A percentile compares a stretch with the other conserved stretches of the same genome.
These are phyloP conservation scores for Parthenolecanium corni DNA, from an alignment of 2,888 invertebrate species.

Conservation along the genomic window DNA sequence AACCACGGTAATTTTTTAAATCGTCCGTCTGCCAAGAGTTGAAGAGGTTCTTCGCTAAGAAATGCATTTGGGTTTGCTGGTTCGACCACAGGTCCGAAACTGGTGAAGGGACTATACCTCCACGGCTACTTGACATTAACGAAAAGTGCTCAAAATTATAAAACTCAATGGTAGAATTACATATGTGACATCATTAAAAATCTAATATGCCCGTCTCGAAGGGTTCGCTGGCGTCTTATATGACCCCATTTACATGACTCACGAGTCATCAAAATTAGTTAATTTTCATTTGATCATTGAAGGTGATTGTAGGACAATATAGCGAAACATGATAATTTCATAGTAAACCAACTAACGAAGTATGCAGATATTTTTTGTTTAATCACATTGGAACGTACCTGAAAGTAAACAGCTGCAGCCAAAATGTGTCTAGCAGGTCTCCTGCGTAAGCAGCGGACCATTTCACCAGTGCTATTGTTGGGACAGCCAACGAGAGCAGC, in stretches of 20 bases:
- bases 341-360: too few relatives aligned
- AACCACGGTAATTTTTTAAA: slow-evolving; percentile 58
- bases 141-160: too few relatives aligned
- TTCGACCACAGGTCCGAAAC: slow-evolving; percentile 62
- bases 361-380: too few relatives aligned
- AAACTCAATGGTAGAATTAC: too few relatives aligned
- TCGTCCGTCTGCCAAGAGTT: slow-evolving; percentile 48
- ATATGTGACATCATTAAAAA: too few relatives aligned
- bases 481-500: slow-evolving; percentile 56
- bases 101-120: slow-evolving; percentile 56
- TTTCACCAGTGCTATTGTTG: slow-evolving; percentile 41
- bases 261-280: too few relatives aligned
- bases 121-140: slow-evolving; percentile 40
- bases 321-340: too few relatives aligned
- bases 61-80: slow-evolving; percentile 43
- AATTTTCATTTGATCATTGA: background rate
- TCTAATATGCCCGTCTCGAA: background rate
- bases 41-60: slow-evolving; percentile 52
- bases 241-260: too few relatives aligned
- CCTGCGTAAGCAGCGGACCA: slow-evolving; percentile 53
- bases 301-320: background rate
- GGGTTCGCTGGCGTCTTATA: too few relatives aligned
- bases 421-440: slow-evolving; percentile 42
- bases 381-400: too few relatives aligned
- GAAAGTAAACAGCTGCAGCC: slow-evolving; percentile 14